Base-by-base conservation (phyloP, 2,888 invertebrate genomes). In the Eudasyphora cyanicolor region DNA sequence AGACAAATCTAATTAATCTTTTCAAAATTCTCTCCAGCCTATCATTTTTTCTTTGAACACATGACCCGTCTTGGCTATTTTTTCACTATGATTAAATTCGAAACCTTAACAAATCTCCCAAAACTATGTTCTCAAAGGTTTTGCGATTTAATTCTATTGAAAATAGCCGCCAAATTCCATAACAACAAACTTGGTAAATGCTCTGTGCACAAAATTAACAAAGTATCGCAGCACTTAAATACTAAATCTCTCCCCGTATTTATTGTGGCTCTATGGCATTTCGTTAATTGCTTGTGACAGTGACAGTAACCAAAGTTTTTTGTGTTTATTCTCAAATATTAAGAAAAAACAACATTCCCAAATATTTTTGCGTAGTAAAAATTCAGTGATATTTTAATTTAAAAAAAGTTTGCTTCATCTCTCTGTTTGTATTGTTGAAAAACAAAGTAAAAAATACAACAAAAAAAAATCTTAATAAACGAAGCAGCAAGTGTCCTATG, bases 401-500 rank as follows among this genome's bases (percentile, higher is more conserved):
- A 38, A 62, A 60, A 42, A 21, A 35, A 8, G 21, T 76, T 74
- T 35, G 5, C 27, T 69, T 54, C 75, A 74, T 73, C 69, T 74
- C 45, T n/a, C 77, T 60, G n/a, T 38, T 29, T 29, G 81, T 76
- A 79, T 79, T 76, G 78, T 32, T 67, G 29, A 76, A 76, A 57
- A n/a, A n/a, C n/a, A 35, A 67, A 64, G 24, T n/a, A 57, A 42
- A 76, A 62, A 49, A 51, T 77, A 74, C 27, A 38, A 35, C n/a
- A 45, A 76, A 49, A 51, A 75, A 49, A 74, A 79, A 81, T n/a
- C 75, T 83, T 79, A 77, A 62, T 76, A 80, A 84, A 76, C 79
- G 79, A 85, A 90, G 89, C 89, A 89, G 90, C 87, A 90, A 91
- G 91, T 91, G 89, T 91, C 91, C 91, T 91, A 91, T 87, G 87